Evolutionary conservation across 2,888 invertebrate species (phyloP).

Genomic region (Aromia moschata): DNA sequence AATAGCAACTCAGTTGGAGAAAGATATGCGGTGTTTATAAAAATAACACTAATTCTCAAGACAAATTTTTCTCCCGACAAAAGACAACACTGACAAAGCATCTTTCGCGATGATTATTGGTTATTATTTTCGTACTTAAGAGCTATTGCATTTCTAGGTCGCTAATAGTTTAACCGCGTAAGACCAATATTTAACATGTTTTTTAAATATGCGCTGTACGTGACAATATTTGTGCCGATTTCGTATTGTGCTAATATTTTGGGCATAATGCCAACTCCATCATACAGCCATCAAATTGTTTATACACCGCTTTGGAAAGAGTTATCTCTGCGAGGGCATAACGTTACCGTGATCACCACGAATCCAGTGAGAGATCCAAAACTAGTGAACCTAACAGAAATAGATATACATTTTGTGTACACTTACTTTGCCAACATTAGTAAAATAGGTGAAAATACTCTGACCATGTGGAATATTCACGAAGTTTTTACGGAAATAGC

Average conservation of each 20-base stretch:
- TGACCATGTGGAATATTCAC: background rate
- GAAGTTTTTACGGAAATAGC: background rate
- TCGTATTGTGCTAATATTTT: conserved; percentile 1
- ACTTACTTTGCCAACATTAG: background rate
- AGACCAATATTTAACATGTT: background rate
- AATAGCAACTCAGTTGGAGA: too few relatives aligned
- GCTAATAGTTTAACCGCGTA: too few relatives aligned
- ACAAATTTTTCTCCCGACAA: too few relatives aligned
- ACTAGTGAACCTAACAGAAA: conserved; percentile 47
- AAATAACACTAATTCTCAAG: too few relatives aligned
- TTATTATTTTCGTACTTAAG: too few relatives aligned
- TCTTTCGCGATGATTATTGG: too few relatives aligned
- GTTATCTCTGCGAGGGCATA: conserved; percentile 45
- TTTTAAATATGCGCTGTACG: background rate
- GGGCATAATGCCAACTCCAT: conserved; percentile 24
- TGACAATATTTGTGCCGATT: background rate
- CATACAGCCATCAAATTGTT: conserved; percentile 44
- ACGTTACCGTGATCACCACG: conserved; percentile 45
- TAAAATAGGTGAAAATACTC: background rate
- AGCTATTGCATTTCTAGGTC: too few relatives aligned
- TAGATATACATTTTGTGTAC: conserved; percentile 15
- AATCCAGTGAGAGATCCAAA: conserved; percentile 42
- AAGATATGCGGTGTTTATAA: too few relatives aligned
- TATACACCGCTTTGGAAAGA: conserved; percentile 42
- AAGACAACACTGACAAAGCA: too few relatives aligned